Evolutionary conservation across 1,140 invertebrate species (phyloP).

Genomic region (Maconellicoccus hirsutus): DNA sequence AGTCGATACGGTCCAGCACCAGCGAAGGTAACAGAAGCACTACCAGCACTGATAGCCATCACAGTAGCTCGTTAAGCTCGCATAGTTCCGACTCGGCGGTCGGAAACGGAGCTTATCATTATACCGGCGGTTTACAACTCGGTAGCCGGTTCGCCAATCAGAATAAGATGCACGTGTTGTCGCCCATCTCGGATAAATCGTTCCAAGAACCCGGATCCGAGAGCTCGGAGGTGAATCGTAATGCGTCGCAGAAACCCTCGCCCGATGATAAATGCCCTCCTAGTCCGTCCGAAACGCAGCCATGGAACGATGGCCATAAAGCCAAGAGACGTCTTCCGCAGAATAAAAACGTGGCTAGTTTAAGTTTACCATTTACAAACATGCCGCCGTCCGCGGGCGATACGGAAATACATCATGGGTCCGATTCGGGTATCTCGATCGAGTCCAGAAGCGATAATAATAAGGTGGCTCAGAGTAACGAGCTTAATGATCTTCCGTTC

Average conservation of each 20-base stretch:
- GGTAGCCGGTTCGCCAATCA: constrained; percentile 37
- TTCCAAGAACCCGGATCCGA: constrained; percentile 49
- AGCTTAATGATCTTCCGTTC: constrained; percentile 65
- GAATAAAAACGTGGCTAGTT: constrained; percentile 33
- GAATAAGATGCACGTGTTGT: constrained; percentile 67
- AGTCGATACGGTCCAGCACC: constrained; percentile 65
- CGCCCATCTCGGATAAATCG: constrained; percentile 82
- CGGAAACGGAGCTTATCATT: constrained; percentile 31
- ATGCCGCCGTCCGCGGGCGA: constrained; percentile 32
- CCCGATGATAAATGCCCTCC: constrained; percentile 25
- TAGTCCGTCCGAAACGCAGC: constrained; percentile 29
- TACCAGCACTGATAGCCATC: constrained; percentile 63
- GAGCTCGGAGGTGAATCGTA: constrained; percentile 24
- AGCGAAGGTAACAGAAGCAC: constrained; percentile 70
- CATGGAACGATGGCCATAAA: neutral
- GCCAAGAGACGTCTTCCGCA: constrained; percentile 50
- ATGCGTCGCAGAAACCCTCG: constrained; percentile 17
- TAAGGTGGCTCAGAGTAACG: constrained; percentile 29
- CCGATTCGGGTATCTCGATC: constrained; percentile 73
- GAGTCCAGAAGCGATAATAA: constrained; percentile 36
- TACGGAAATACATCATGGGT: constrained; percentile 60
- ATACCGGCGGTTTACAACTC: constrained; percentile 36
- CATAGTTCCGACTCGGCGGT: constrained; percentile 64
- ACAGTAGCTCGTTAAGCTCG: constrained; percentile 61
- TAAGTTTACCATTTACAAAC: constrained; percentile 35